Percentiles rank a stretch among this genome's conserved stretches.
Evolutionary conservation across 2,113 vertebrate species (phyloP).

Genomic region (Sclerurus mexicanus): DNA sequence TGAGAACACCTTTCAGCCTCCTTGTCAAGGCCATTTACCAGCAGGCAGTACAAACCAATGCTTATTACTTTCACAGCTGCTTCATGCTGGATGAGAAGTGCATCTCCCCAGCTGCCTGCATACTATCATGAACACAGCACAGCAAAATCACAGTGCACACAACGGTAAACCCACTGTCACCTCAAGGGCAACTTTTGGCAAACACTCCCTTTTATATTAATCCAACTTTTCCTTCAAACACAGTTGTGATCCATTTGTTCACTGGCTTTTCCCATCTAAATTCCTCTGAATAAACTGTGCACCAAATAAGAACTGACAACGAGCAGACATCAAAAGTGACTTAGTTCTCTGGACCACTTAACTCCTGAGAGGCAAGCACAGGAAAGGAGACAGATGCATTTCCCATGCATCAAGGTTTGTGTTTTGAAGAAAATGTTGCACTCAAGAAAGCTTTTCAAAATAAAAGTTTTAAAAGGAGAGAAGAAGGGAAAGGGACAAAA

Average conservation of each 20-base stretch:
- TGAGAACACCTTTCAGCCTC: not conserved
- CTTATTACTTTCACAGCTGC: not conserved
- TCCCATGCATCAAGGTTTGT: not conserved
- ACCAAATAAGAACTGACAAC: constrained; percentile 39
- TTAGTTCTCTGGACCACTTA: not conserved
- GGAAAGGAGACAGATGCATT: not conserved
- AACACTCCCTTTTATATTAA: not conserved
- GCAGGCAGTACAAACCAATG: not conserved
- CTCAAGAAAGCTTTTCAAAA: not conserved
- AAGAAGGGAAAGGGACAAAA: not conserved
- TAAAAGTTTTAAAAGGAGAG: not conserved
- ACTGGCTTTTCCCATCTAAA: constrained; percentile 2
- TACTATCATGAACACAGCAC: not conserved
- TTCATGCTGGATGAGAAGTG: not conserved
- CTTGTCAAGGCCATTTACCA: not conserved
- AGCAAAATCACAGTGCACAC: constrained; percentile 11
- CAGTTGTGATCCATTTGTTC: not conserved
- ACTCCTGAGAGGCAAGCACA: not conserved
- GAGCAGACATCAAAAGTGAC: constrained; percentile 22
- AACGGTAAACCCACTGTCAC: not conserved
- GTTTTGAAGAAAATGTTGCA: not conserved
- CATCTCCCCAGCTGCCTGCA: not conserved
- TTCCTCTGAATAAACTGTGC: constrained; percentile 17
- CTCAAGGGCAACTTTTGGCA: not conserved
- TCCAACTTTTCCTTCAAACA: constrained; percentile 29